Evolutionary conservation across 1,140 invertebrate genomes (phyloP).

Genomic region (Bradynema listronoti): DNA sequence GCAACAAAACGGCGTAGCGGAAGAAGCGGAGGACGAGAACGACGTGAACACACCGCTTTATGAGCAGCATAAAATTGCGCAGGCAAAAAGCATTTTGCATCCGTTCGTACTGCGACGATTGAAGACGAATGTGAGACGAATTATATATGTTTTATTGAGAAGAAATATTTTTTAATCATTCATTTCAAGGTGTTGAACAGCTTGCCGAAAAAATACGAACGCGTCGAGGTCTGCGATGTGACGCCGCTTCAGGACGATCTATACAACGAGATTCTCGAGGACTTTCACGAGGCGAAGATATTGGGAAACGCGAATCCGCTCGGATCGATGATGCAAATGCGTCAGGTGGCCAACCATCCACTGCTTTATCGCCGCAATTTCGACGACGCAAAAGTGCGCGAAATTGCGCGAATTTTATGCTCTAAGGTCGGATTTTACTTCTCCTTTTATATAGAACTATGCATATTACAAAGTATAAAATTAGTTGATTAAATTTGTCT

Average conservation of each 20-base stretch:
- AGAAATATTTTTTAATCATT: slow-evolving; percentile 24
- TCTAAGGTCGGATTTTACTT: slow-evolving; percentile 46
- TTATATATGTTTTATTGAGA: slow-evolving; percentile 7
- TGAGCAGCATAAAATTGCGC: slow-evolving; percentile 61
- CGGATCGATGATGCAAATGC: slow-evolving; percentile 78
- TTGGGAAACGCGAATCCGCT: slow-evolving; percentile 61
- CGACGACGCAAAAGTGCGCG: slow-evolving; percentile 65
- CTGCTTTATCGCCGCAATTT: slow-evolving; percentile 74
- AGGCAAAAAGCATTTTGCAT: slow-evolving; percentile 89
- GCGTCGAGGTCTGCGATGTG: slow-evolving; percentile 67
- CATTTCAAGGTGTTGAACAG: slow-evolving; percentile 66
- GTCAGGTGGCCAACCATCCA: slow-evolving; percentile 82
- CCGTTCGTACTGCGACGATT: slow-evolving; percentile 85
- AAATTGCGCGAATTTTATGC: slow-evolving; percentile 72
- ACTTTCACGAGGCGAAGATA: slow-evolving; percentile 60
- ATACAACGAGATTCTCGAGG: slow-evolving; percentile 70
- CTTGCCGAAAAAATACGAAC: slow-evolving; percentile 71
- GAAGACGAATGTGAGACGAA: slow-evolving; percentile 64
- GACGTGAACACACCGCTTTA: slow-evolving; percentile 52
- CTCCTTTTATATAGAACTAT: neutral
- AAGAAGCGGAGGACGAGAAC: slow-evolving; percentile 6
- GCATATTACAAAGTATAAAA: neutral
- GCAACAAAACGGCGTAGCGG: slow-evolving; percentile 1
- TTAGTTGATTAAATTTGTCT: slow-evolving; percentile 1
- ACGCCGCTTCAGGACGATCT: slow-evolving; percentile 67